phyloP scores from a whole-genome alignment of 2,797 vertebrate species.

The Lithobates pipiens region DNA sequence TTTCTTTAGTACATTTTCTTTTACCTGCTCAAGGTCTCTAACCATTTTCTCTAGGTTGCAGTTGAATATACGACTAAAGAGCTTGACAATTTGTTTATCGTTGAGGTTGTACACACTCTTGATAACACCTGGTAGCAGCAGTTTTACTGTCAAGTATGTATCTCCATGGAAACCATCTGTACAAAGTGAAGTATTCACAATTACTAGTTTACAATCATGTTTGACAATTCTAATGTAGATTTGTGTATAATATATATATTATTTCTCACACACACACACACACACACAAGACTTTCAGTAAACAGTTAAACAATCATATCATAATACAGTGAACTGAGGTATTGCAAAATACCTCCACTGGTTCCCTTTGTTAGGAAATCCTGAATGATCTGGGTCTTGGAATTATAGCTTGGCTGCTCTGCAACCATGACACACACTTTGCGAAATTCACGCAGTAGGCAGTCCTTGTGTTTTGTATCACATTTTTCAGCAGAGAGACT shows the following conservation, averaged over 20 bases:
- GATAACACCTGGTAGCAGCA: conserved; percentile 92
- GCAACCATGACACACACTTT: conserved; percentile 93
- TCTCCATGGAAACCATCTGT: conserved; percentile 93
- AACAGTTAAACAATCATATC: background rate
- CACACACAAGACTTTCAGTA: background rate
- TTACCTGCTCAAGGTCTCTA: conserved; percentile 92
- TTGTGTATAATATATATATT: too few species aligned
- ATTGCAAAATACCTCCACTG: conserved; percentile 81
- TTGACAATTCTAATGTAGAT: background rate
- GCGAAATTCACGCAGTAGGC: conserved; percentile 90
- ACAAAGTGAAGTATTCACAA: conserved; percentile 28
- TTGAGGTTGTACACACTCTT: conserved; percentile 98
- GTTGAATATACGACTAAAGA: conserved; percentile 93
- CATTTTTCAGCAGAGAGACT: conserved; percentile 82
- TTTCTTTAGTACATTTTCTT: background rate
- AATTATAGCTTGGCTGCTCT: conserved; percentile 91
- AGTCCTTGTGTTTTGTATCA: conserved; percentile 92
- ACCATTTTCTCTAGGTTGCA: conserved; percentile 94
- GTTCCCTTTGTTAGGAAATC: conserved; percentile 91
- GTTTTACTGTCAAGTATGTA: conserved; percentile 92
- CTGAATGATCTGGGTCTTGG: conserved; percentile 94
- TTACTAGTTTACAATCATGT: background rate
- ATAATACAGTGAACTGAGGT: background rate
- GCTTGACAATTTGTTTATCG: conserved; percentile 98
- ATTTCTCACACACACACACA: too few species aligned